These are phyloP conservation scores for Pterocles orientalis DNA, from an alignment of 2,113 vertebrate species.

Conservation along the genomic window DNA sequence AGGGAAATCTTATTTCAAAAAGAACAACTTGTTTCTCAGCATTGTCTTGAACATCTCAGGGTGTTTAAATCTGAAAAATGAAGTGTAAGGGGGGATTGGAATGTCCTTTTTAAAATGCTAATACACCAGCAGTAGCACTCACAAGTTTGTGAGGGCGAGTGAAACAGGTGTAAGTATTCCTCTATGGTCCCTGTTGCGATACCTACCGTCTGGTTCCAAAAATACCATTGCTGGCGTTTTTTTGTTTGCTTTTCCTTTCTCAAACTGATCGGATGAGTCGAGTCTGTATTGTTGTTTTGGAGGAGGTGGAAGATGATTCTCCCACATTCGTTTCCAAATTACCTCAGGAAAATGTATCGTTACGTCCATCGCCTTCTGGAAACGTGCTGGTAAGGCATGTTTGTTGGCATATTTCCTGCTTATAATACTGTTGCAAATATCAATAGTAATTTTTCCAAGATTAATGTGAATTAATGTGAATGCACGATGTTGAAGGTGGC, in stretches of 20 bases:
- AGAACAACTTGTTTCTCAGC: background rate
- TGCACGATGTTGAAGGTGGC: background rate
- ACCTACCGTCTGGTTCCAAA: conserved; percentile 53
- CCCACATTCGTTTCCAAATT: conserved; percentile 80
- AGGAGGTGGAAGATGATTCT: conserved; percentile 91
- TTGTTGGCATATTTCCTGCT: conserved; percentile 54
- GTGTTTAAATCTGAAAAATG: conserved; percentile 50
- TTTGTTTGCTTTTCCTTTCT: conserved; percentile 60
- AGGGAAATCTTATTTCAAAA: background rate
- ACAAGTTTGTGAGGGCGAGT: conserved; percentile 54
- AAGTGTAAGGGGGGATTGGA: background rate
- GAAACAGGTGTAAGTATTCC: conserved; percentile 67
- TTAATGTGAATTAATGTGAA: background rate
- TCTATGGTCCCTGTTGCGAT: conserved; percentile 4
- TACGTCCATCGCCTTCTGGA: conserved; percentile 66
- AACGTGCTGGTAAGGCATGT: conserved; percentile 82
- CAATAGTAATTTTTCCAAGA: background rate
- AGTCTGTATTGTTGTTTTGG: conserved; percentile 94
- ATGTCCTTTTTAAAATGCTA: conserved; percentile 18
- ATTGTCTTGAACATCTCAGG: background rate
- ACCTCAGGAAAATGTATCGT: conserved; percentile 77
- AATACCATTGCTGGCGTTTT: conserved; percentile 40
- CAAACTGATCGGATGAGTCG: conserved; percentile 90
- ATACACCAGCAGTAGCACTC: conserved; percentile 16
- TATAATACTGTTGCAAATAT: background rate